Conservation (phyloP, 2,113 vertebrate genomes). For the Pycnonotus jocosus region DNA sequence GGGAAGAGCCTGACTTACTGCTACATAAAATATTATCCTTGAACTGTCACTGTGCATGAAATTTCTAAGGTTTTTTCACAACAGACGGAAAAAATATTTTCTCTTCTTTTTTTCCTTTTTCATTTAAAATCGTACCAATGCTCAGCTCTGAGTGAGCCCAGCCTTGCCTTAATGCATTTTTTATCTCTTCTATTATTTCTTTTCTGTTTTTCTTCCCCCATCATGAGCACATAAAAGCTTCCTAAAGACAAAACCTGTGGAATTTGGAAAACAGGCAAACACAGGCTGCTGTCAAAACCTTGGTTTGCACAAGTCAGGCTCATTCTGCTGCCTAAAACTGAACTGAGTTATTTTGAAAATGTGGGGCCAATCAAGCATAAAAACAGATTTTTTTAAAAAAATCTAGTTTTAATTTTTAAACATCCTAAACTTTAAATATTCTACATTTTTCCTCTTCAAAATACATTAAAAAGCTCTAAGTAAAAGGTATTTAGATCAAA, state of each 20-base stretch:
- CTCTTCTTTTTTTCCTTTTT: background rate
- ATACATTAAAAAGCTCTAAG: background rate
- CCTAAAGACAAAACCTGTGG: background rate
- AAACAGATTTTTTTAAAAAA: background rate
- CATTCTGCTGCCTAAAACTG: background rate
- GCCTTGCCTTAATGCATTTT: background rate
- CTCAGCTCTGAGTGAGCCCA: background rate
- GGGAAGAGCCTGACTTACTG: background rate
- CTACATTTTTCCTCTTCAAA: background rate
- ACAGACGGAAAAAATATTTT: background rate
- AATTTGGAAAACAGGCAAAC: background rate
- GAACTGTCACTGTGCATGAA: background rate
- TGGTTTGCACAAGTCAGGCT: background rate
- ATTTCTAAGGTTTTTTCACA: background rate
- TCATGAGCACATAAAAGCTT: background rate
- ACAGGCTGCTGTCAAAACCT: background rate
- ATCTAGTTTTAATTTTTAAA: background rate
- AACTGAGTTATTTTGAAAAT: background rate
- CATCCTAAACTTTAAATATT: background rate
- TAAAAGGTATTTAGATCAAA: background rate
- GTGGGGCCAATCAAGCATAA: background rate
- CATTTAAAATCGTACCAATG: background rate
- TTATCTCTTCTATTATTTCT: background rate
- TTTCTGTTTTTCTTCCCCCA: background rate
- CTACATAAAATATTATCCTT: background rate